Conservation (phyloP, 2,888 invertebrate species). For the Tachina lurida region DNA sequence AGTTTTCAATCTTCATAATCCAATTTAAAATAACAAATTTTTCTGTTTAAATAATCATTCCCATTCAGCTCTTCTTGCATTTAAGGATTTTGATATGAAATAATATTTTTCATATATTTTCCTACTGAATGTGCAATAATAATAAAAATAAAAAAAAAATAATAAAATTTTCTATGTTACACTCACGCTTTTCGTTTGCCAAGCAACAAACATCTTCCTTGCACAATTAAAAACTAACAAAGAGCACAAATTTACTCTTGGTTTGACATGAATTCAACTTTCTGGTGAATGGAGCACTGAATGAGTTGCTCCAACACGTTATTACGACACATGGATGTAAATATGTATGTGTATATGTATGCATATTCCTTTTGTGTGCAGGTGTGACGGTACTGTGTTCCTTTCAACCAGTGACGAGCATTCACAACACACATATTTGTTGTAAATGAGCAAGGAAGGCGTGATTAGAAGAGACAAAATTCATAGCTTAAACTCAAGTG, state of each 20-base stretch:
- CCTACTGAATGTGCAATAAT: constrained; percentile 11
- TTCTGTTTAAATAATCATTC: constrained; percentile 14
- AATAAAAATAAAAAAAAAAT: not conserved
- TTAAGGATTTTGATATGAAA: not conserved
- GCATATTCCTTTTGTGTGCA: not conserved
- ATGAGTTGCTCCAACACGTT: constrained; percentile 3
- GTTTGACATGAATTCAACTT: constrained; percentile 57
- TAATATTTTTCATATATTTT: constrained; percentile 13
- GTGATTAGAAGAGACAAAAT: too few relatives aligned
- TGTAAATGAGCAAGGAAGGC: too few relatives aligned
- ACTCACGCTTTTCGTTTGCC: constrained; percentile 23
- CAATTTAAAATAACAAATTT: constrained; percentile 36
- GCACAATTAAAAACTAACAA: constrained; percentile 7
- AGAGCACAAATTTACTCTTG: constrained; percentile 9
- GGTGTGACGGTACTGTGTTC: not conserved
- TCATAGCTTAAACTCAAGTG: too few relatives aligned
- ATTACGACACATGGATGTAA: not conserved
- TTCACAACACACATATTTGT: too few relatives aligned
- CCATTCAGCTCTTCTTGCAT: not conserved
- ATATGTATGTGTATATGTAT: not conserved
- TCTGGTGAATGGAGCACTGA: constrained; percentile 7
- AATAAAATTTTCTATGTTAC: constrained; percentile 33
- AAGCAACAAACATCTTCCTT: not conserved
- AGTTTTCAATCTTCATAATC: constrained; percentile 13
- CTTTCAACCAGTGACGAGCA: not conserved